Base-by-base conservation (phyloP, 2,888 invertebrate genomes). In the Didymodactylos carnosus region DNA sequence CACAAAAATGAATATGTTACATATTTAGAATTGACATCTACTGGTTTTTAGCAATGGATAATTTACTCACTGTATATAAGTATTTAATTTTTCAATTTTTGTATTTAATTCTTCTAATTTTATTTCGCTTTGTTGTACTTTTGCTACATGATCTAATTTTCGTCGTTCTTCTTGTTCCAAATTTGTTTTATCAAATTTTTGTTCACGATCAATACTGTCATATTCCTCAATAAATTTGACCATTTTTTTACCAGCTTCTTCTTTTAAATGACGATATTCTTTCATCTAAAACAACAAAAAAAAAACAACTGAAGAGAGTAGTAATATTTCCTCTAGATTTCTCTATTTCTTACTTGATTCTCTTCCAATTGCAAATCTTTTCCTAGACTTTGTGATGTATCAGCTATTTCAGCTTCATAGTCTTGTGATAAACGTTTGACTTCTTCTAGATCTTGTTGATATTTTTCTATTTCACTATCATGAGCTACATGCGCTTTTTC, bases 181-280 rank as follows among this genome's bases (percentile, higher is more conserved):
- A 19, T 90, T 86, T 85, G 95, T 95, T 84, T 95, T 94, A 83
- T 95, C 94, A 0, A 94, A 89, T 84, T 98, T 97, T 85, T 97
- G 95, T 80, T 95, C 94, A 39, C 97, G 88, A 85, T 92, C 93
- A 23, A 97, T 90, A 0, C 93, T 91, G 86, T 95, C 95, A 79
- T 98, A 86, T 76, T 95, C 90, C 81, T 94, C 92, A 78, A 94
- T 88, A 84, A 93, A 91, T 77, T 91, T 87, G 35, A 94, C 93
- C 0, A 95, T 94, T 77, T 90, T 88, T 77, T 93, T 91, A 25
- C 94, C 93, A 23, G 94, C 97, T 83, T 93, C 91, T 84, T 94
- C 93, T 85, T 98, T 98, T 78, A 98, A 84, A 72, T 90, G 88
- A 83, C 95, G 92, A 84, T 98, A 98, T 82, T 97, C 94, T 76